Evolutionary conservation across 2,888 invertebrate species (phyloP), one percentile per base, ranked within the genome.

Genomic region (Tetanocera ferruginea): DNA sequence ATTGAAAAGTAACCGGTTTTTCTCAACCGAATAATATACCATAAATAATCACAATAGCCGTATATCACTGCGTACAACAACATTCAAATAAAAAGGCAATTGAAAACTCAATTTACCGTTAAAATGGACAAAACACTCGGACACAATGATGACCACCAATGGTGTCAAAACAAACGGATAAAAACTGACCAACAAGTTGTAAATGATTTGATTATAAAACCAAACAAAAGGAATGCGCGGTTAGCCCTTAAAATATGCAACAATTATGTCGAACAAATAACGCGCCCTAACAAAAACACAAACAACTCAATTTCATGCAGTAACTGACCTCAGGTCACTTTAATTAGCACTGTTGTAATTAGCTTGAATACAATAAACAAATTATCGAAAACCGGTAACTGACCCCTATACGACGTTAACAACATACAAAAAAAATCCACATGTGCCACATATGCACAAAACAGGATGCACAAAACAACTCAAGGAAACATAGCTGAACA

Each of bases 321-420:
- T 34, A n/a, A 57, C 73, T 73, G 73, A 73, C 73, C 73, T 73
- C 73, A 60, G 73, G 73, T 73, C 73, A 73, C 31, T 73, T 6
- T 62, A 62, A 73, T 73, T 60, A 73, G 60, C 60, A 25, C 60
- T 17, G 34, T 19, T 37, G 67, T 67, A 67, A 67, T 67, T 67
- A 19, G 17, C 19, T 43, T 23, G 37, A 34, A 37, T 34, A 37
- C 43, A 37, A 67, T 67, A 37, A 43, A 67, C 43, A 43, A 37
- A 67, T 67, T 37, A 37, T 11, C 17, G 5, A 28, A 28, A 71
- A 71, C 71, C 55, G 71, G 71, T 71, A n/a, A 28, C 55, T 55
- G 55, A 71, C 71, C 71, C 71, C 25, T 70, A 28, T 25, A 5
- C 25, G n/a, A 17, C 9, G n/a, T 0, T 2, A 6, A 43, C 25